Evolutionary conservation across 1,140 invertebrate species (phyloP).

Genomic region (Aphaenogaster ashmeadi): DNA sequence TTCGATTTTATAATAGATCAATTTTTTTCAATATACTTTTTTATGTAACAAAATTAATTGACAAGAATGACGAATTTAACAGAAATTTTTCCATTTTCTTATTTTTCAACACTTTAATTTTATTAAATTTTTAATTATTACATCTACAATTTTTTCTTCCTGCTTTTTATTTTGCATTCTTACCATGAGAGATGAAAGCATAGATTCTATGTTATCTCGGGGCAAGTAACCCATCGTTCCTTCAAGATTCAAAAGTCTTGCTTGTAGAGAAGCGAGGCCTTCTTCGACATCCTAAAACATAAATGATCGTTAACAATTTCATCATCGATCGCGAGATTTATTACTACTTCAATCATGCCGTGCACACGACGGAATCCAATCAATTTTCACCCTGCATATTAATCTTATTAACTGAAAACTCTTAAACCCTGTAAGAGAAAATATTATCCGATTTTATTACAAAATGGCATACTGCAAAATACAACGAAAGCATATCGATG

Average conservation of each 20-base stretch:
- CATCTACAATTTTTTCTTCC: not conserved
- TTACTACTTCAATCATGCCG: constrained; percentile 60
- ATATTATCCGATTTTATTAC: not conserved
- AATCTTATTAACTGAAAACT: constrained; percentile 63
- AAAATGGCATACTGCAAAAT: constrained; percentile 5
- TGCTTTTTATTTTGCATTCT: constrained; percentile 78
- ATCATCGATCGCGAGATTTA: not conserved
- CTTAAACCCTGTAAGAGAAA: constrained; percentile 1
- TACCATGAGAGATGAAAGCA: constrained; percentile 91
- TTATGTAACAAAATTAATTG: not conserved
- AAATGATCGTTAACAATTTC: constrained; percentile 29
- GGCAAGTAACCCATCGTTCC: constrained; percentile 90
- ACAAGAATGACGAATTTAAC: not conserved
- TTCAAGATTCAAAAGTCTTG: constrained; percentile 90
- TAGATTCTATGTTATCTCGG: constrained; percentile 90
- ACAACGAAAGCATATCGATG: constrained; percentile 11
- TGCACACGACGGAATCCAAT: constrained; percentile 61
- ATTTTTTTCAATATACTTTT: not conserved
- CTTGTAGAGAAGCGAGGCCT: constrained; percentile 90
- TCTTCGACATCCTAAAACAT: constrained; percentile 90
- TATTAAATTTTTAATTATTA: not conserved
- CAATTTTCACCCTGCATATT: constrained; percentile 29
- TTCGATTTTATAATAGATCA: constrained; percentile 5
- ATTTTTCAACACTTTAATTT: not conserved
- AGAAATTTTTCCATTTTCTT: not conserved